These are phyloP conservation scores for Chaetodon auriga DNA, from an alignment of 2,113 vertebrate genomes.

Conservation along the genomic window DNA sequence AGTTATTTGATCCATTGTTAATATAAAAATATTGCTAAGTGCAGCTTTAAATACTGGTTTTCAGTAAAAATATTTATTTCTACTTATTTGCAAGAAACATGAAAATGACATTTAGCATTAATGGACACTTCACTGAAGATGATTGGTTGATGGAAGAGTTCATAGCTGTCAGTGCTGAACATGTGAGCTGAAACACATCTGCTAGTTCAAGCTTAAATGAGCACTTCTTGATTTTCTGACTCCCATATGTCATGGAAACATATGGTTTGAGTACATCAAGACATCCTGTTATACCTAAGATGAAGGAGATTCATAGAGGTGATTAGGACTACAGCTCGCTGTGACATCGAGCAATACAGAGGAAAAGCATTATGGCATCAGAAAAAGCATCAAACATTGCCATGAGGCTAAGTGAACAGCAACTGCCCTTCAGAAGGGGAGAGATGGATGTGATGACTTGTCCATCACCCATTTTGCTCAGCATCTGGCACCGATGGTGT, in stretches of 20 bases:
- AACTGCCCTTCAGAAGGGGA: background rate
- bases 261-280: background rate
- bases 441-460: slow-evolving; percentile 5
- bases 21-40: background rate
- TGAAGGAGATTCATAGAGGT: background rate
- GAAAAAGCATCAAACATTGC: background rate
- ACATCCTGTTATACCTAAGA: background rate
- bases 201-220: background rate
- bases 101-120: background rate
- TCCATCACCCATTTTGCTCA: slow-evolving; percentile 13
- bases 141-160: background rate
- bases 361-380: background rate
- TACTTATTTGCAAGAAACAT: background rate
- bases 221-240: background rate
- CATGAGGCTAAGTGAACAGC: background rate
- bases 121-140: background rate
- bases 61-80: no score
- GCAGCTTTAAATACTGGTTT: background rate
- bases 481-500: slow-evolving; percentile 34
- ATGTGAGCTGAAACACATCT: slow-evolving; percentile 2
- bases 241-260: background rate
- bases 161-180: background rate
- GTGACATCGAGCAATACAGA: background rate
- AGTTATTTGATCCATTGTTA: background rate
- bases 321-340: background rate